Conservation (phyloP, 2,113 vertebrate species). For the Catharus bicknelli region DNA sequence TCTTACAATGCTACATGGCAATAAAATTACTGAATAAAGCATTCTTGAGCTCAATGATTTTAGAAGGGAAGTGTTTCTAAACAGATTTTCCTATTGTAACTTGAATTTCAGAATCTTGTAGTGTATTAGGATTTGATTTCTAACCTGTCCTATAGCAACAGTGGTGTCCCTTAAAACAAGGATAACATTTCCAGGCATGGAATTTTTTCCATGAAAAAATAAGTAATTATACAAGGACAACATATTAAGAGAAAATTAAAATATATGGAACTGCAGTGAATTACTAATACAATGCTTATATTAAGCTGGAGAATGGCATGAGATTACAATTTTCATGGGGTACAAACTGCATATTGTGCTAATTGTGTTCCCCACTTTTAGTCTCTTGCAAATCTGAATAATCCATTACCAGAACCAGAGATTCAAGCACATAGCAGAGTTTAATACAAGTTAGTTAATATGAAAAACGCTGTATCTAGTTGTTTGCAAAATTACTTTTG, state of each 20-base stretch:
- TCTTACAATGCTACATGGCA: not conserved
- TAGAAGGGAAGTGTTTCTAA: not conserved
- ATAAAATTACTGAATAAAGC: not conserved
- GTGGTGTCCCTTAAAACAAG: conserved; percentile 14
- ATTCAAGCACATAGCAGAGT: conserved; percentile 72
- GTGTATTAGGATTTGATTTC: not conserved
- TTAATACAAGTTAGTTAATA: conserved; percentile 84
- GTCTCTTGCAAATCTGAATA: conserved; percentile 53
- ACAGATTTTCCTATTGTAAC: not conserved
- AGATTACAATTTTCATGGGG: conserved; percentile 27
- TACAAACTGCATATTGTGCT: conserved; percentile 17
- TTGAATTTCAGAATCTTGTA: conserved; percentile 13
- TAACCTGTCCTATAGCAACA: not conserved
- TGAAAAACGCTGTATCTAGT: conserved; percentile 85
- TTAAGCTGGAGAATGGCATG: conserved; percentile 17
- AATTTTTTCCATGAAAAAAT: not conserved
- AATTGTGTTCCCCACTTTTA: conserved; percentile 34
- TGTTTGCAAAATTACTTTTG: conserved; percentile 91
- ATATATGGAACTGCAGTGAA: conserved; percentile 46
- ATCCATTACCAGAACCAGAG: conserved; percentile 67
- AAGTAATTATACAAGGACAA: conserved; percentile 44
- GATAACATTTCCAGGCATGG: conserved; percentile 20
- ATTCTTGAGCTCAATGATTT: not conserved
- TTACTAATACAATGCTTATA: conserved; percentile 24
- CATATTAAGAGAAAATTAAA: conserved; percentile 65